Conservation (phyloP, 2,888 invertebrate species). For the Epinotia nisella region DNA sequence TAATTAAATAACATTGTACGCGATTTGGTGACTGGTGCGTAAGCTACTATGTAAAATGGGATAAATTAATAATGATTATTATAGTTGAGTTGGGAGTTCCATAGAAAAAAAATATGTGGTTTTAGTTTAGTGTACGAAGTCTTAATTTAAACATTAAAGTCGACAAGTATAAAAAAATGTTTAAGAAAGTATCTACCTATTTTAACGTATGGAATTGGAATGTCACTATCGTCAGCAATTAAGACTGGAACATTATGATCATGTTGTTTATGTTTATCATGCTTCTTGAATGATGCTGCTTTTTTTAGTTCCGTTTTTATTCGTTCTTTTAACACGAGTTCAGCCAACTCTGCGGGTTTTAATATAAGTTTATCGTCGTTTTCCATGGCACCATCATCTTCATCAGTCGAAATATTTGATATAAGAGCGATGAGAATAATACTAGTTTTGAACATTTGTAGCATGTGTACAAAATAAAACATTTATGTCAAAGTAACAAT, state of each 20-base stretch:
- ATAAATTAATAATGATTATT: too few relatives aligned
- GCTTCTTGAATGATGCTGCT: neutral
- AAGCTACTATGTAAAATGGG: too few relatives aligned
- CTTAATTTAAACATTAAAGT: too few relatives aligned
- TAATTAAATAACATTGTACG: too few relatives aligned
- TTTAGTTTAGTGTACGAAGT: too few relatives aligned
- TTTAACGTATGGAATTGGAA: conserved; percentile 3
- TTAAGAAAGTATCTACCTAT: conserved; percentile 17
- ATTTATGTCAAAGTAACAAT: neutral
- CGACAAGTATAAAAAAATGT: too few relatives aligned
- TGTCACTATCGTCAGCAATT: conserved; percentile 1
- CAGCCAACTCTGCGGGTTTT: conserved; percentile 61
- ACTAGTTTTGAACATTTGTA: neutral
- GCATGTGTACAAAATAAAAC: conserved; percentile 2
- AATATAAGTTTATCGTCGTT: conserved; percentile 57
- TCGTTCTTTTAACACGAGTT: conserved; percentile 59
- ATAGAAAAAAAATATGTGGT: too few relatives aligned
- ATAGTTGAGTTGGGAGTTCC: too few relatives aligned
- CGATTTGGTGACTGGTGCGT: too few relatives aligned
- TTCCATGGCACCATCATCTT: conserved; percentile 5
- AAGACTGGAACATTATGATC: neutral
- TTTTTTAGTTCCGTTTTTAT: conserved; percentile 44
- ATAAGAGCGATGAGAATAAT: conserved; percentile 6
- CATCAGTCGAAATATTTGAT: neutral
- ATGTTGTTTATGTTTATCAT: neutral